Conservation (phyloP, 2,888 invertebrate genomes). For the Habroteleia sp. region DNA sequence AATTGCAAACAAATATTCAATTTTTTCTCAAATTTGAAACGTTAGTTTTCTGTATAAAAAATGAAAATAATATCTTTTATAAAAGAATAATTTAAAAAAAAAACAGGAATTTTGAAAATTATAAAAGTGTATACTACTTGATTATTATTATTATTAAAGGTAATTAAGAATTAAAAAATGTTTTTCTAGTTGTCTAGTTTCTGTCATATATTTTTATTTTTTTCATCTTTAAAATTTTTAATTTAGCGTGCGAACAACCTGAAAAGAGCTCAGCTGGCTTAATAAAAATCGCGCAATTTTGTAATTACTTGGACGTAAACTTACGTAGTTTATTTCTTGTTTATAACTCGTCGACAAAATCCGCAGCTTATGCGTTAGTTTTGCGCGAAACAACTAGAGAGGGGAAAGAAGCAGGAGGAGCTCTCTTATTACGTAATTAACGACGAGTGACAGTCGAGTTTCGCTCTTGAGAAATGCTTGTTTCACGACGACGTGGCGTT, state of each 20-base stretch:
- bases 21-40: too few relatives aligned
- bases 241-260: conserved; percentile 13
- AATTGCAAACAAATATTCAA: too few relatives aligned
- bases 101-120: too few relatives aligned
- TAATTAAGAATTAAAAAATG: too few relatives aligned
- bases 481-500: conserved; percentile 58
- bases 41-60: too few relatives aligned
- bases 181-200: too few relatives aligned
- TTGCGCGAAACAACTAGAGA: conserved; percentile 41
- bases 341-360: conserved; percentile 57
- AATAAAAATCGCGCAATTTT: conserved; percentile 40
- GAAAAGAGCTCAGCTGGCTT: conserved; percentile 12
- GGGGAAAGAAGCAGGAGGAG: conserved; percentile 55
- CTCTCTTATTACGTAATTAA: conserved; percentile 63
- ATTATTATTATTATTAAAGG: too few relatives aligned
- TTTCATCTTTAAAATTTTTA: too few relatives aligned
- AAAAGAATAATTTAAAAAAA: too few relatives aligned
- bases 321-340: conserved; percentile 46
- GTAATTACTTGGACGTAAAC: conserved; percentile 51
- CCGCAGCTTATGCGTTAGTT: conserved; percentile 52
- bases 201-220: too few relatives aligned
- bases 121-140: too few relatives aligned
- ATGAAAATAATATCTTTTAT: too few relatives aligned
- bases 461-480: conserved; percentile 63
- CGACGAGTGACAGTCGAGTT: conserved; percentile 64